Evolutionary conservation across 2,888 invertebrate species (phyloP).

Genomic region (Phalangium opilio): DNA sequence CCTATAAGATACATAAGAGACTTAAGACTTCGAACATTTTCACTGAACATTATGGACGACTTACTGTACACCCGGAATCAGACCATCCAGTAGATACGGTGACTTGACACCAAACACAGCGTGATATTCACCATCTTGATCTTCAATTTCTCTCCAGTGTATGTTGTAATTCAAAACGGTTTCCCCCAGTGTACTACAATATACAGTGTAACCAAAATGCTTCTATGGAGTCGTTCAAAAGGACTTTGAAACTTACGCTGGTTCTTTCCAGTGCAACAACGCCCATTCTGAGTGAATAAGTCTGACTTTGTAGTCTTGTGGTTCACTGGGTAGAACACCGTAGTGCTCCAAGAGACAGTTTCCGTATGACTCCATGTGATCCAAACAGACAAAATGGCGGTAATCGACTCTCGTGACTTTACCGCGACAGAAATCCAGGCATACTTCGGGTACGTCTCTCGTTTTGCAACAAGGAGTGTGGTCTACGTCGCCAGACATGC

Average conservation of each 20-base stretch:
- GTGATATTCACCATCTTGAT: slow-evolving; percentile 15
- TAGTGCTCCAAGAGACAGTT: slow-evolving; percentile 71
- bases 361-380: slow-evolving; percentile 63
- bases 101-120: slow-evolving; percentile 36
- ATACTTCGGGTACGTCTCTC: slow-evolving; percentile 55
- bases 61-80: slow-evolving; percentile 53
- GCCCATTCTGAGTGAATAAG: slow-evolving; percentile 60
- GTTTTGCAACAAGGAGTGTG: slow-evolving; percentile 64
- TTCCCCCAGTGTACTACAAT: slow-evolving; percentile 11
- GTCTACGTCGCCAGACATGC: slow-evolving; percentile 61
- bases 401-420: slow-evolving; percentile 61
- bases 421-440: slow-evolving; percentile 60
- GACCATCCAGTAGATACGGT: slow-evolving; percentile 56
- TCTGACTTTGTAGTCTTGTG: slow-evolving; percentile 46
- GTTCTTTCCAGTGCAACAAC: slow-evolving; percentile 60
- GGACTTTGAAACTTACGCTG: slow-evolving; percentile 26
- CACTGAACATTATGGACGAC: too few relatives aligned
- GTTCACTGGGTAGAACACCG: slow-evolving; percentile 60
- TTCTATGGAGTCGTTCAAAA: background rate
- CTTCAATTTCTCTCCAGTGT: slow-evolving; percentile 16
- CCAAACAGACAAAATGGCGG: slow-evolving; percentile 65
- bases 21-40: too few relatives aligned
- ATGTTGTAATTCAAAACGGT: slow-evolving; percentile 16
- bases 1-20: slow-evolving; percentile 2
- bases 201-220: background rate